Percentiles rank a stretch among this genome's conserved stretches.
Conservation (phyloP, 2,888 invertebrate genomes). For the Pediacus dermestoides region DNA sequence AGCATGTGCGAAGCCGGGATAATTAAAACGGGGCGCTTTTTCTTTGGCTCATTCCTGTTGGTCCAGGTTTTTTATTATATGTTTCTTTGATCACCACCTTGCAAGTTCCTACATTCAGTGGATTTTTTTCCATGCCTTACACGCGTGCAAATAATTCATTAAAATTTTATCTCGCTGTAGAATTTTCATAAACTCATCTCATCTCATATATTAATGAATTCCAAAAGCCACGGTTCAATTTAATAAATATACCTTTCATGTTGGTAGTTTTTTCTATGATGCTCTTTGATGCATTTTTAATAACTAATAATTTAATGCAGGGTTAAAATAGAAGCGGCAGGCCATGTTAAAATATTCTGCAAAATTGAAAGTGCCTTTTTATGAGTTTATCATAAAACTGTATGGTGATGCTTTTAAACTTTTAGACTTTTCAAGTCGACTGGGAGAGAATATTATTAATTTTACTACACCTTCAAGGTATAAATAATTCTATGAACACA, state of each 20-base stretch:
- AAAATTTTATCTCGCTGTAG: no score
- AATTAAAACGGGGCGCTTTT: constrained; percentile 42
- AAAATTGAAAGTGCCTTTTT: constrained; percentile 39
- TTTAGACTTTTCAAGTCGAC: constrained; percentile 9
- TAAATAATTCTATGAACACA: constrained; percentile 4
- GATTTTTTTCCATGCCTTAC: no score
- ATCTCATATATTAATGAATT: no score
- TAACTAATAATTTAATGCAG: no score
- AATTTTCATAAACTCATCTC: no score
- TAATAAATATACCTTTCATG: no score
- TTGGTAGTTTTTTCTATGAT: no score
- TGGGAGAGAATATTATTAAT: constrained; percentile 11
- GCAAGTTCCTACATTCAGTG: no score
- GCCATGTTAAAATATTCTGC: constrained; percentile 19
- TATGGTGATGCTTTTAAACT: constrained; percentile 21
- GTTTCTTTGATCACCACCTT: constrained; percentile 20
- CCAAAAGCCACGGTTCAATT: no score
- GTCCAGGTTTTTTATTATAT: constrained; percentile 8
- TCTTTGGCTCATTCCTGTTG: constrained; percentile 13
- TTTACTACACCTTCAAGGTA: constrained; percentile 9
- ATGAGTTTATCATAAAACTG: constrained; percentile 33
- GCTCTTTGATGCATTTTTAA: no score
- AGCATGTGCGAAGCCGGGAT: constrained; percentile 43
- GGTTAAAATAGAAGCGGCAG: no score
- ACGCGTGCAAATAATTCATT: no score